Percentiles rank a stretch among this genome's conserved stretches.
These are phyloP conservation scores for Anguilla pacifica DNA, from an alignment of 2,797 vertebrate species.

Conservation along the genomic window DNA sequence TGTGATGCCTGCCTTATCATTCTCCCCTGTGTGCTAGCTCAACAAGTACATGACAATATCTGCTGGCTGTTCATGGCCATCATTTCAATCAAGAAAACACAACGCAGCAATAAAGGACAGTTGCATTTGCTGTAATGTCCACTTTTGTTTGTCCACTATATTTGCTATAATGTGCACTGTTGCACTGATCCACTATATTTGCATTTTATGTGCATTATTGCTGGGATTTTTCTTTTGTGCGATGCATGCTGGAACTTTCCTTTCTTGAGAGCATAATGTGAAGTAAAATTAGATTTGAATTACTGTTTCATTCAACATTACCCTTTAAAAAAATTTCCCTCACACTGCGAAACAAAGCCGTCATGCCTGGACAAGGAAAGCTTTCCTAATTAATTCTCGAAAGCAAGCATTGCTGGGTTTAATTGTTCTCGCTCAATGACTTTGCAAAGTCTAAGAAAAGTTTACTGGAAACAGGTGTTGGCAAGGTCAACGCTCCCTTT, in stretches of 20 bases:
- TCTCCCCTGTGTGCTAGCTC: no score
- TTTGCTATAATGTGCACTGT: no score
- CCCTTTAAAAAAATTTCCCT: neutral
- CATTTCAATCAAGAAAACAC: no score
- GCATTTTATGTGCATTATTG: neutral
- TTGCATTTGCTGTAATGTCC: no score
- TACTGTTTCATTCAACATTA: neutral
- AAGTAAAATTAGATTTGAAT: neutral
- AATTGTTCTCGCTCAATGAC: neutral
- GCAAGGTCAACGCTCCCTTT: neutral
- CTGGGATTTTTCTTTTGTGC: neutral
- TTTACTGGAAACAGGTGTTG: neutral
- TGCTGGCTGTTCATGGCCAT: no score
- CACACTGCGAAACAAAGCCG: neutral
- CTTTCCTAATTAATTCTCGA: neutral
- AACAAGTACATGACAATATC: no score
- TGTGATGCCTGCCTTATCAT: no score
- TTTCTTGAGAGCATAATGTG: neutral
- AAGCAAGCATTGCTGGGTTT: neutral
- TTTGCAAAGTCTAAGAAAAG: neutral
- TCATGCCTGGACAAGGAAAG: neutral
- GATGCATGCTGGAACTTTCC: neutral
- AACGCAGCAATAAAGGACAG: no score
- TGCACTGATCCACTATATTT: no score
- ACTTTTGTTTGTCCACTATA: no score